These are phyloP conservation scores for Moxostoma hubbsi DNA, from an alignment of 2,797 vertebrate species.

Conservation along the genomic window DNA sequence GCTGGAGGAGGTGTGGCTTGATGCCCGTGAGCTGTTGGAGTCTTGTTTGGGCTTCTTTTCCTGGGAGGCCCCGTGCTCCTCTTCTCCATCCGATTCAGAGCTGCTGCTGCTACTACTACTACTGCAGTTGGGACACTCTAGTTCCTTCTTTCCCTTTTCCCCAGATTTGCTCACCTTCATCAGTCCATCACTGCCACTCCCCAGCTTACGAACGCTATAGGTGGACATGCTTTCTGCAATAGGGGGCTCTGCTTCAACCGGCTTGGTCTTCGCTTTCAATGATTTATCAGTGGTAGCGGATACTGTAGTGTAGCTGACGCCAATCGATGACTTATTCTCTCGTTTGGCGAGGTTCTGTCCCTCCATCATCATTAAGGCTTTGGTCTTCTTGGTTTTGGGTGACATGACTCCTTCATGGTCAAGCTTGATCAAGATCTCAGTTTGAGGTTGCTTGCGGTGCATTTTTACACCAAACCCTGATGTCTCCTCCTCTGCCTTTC, in stretches of 20 bases:
- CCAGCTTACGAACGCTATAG: slow-evolving; percentile 72
- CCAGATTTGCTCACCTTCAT: slow-evolving; percentile 64
- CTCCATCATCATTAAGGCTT: slow-evolving; percentile 93
- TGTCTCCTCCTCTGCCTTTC: slow-evolving; percentile 74
- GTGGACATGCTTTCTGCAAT: slow-evolving; percentile 60
- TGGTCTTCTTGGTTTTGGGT: slow-evolving; percentile 98
- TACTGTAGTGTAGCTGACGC: slow-evolving; percentile 76
- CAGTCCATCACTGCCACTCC: slow-evolving; percentile 69
- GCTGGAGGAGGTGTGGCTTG: slow-evolving; percentile 82
- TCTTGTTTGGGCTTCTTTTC: slow-evolving; percentile 76
- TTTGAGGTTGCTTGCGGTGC: slow-evolving; percentile 78
- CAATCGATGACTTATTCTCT: slow-evolving; percentile 74
- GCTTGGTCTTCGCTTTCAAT: slow-evolving; percentile 62
- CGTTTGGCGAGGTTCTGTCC: slow-evolving; percentile 77
- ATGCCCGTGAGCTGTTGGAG: slow-evolving; percentile 82
- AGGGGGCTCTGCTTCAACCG: slow-evolving; percentile 58
- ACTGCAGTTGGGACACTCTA: slow-evolving; percentile 81
- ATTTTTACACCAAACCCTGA: slow-evolving; percentile 70
- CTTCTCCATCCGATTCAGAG: slow-evolving; percentile 84
- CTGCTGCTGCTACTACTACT: slow-evolving; percentile 74
- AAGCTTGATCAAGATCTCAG: slow-evolving; percentile 86
- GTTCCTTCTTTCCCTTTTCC: slow-evolving; percentile 73
- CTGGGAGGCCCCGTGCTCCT: slow-evolving; percentile 64
- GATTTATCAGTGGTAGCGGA: slow-evolving; percentile 58
- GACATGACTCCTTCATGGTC: slow-evolving; percentile 97